Evolutionary conservation across 2,888 invertebrate genomes (phyloP).

Genomic region (Acholoe squamosa): DNA sequence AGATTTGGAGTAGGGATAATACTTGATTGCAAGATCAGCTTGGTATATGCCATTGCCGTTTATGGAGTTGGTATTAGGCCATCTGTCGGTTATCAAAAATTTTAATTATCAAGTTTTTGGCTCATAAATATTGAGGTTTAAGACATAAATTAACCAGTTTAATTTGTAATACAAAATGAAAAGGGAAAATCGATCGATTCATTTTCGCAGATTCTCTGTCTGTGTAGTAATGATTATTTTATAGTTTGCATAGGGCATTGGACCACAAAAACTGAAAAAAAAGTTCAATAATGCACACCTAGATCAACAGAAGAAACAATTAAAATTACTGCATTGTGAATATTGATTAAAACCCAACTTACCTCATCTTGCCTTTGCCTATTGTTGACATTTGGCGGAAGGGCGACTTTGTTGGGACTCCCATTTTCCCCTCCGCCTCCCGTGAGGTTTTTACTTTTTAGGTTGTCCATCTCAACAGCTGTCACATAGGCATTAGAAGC

Average conservation of each 20-base stretch:
- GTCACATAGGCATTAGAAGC: slow-evolving; percentile 53
- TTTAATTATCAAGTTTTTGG: too few relatives aligned
- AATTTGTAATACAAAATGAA: too few relatives aligned
- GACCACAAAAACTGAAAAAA: too few relatives aligned
- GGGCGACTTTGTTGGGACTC: background rate
- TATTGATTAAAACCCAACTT: background rate
- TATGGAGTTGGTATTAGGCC: background rate
- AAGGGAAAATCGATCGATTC: too few relatives aligned
- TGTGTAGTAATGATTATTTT: too few relatives aligned
- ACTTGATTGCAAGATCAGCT: background rate
- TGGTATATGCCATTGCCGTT: background rate
- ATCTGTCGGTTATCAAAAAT: background rate
- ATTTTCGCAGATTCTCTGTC: too few relatives aligned
- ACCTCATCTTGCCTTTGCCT: slow-evolving; percentile 50
- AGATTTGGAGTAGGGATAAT: background rate
- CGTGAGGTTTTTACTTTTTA: slow-evolving; percentile 58
- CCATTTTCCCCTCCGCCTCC: slow-evolving; percentile 54
- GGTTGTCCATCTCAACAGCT: slow-evolving; percentile 59
- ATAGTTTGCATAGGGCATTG: too few relatives aligned
- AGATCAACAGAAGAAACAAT: too few relatives aligned
- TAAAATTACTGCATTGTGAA: too few relatives aligned
- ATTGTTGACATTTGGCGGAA: slow-evolving; percentile 38
- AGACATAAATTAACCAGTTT: too few relatives aligned
- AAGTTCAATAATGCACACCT: too few relatives aligned
- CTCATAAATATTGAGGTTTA: too few relatives aligned